phyloP scores from a whole-genome alignment of 2,797 vertebrate genomes.

The Thamnophis elegans region DNA sequence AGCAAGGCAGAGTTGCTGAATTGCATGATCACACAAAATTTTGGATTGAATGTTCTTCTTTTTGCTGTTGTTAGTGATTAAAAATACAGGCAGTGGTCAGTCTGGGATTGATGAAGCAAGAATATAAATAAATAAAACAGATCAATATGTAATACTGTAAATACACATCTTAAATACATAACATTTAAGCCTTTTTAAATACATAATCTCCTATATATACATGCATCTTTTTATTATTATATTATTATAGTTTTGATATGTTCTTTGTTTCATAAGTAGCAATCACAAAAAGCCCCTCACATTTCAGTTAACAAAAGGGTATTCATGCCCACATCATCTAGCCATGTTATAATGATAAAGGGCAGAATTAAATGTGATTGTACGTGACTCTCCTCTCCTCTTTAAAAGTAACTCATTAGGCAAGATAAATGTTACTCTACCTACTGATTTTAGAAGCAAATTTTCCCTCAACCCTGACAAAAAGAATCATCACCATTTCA shows the following conservation, averaged over 20 bases:
- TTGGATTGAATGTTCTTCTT: neutral
- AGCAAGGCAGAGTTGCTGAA: neutral
- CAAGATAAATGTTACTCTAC: neutral
- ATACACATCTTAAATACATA: neutral
- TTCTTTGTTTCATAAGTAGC: neutral
- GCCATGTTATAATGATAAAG: neutral
- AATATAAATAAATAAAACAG: neutral
- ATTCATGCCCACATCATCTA: neutral
- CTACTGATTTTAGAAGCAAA: neutral
- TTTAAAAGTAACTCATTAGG: slow-evolving; percentile 31
- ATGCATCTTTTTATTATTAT: neutral
- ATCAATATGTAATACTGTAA: neutral
- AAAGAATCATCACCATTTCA: neutral
- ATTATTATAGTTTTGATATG: neutral
- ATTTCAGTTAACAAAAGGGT: neutral
- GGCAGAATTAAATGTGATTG: neutral
- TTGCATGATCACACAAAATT: neutral
- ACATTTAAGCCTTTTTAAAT: neutral
- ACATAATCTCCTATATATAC: neutral
- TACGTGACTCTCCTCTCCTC: neutral
- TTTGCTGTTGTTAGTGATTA: neutral
- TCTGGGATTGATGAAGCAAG: neutral
- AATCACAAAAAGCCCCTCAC: neutral
- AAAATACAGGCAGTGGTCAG: neutral
- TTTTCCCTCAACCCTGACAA: neutral